A percentile compares a stretch with the other conserved stretches of the same genome.
phyloP scores from a whole-genome alignment of 2,113 vertebrate genomes.

The Seriola aureovittata region DNA sequence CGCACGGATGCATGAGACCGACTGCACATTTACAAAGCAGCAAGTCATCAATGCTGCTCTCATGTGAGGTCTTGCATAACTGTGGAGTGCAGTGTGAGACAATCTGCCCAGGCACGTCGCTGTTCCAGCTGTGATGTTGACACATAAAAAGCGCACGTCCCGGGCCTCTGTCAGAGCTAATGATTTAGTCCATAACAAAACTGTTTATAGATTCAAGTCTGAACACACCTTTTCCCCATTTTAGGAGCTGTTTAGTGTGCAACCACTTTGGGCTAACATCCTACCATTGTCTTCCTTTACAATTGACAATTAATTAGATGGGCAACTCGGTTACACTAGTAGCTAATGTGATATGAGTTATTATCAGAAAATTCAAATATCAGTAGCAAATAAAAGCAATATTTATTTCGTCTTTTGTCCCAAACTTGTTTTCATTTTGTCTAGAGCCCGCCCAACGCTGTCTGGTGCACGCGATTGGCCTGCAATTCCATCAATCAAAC shows the following conservation, averaged over 20 bases:
- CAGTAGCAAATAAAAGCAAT: neutral
- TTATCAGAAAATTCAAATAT: neutral
- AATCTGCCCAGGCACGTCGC: conserved; percentile 56
- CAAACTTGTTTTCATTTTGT: conserved; percentile 83
- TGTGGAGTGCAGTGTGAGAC: conserved; percentile 28
- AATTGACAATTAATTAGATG: neutral
- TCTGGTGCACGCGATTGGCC: conserved; percentile 60
- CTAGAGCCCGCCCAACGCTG: conserved; percentile 59
- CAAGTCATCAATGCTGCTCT: conserved; percentile 13
- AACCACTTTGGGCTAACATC: conserved; percentile 19
- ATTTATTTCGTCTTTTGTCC: conserved; percentile 64
- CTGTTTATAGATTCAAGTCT: neutral
- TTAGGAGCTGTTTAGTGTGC: neutral
- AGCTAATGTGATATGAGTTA: fast-evolving
- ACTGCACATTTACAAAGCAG: neutral
- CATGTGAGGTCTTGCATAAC: conserved; percentile 71
- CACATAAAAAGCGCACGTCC: neutral
- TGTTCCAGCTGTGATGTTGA: conserved; percentile 49
- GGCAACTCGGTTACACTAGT: neutral
- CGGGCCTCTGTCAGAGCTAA: neutral
- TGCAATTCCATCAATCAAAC: conserved; percentile 62
- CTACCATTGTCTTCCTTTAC: neutral
- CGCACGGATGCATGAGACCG: neutral
- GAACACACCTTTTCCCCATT: neutral
- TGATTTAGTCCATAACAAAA: neutral